A percentile compares a stretch with the other conserved stretches of the same genome.
Conservation (phyloP, 2,113 vertebrate species). For the Morphnarchus princeps region DNA sequence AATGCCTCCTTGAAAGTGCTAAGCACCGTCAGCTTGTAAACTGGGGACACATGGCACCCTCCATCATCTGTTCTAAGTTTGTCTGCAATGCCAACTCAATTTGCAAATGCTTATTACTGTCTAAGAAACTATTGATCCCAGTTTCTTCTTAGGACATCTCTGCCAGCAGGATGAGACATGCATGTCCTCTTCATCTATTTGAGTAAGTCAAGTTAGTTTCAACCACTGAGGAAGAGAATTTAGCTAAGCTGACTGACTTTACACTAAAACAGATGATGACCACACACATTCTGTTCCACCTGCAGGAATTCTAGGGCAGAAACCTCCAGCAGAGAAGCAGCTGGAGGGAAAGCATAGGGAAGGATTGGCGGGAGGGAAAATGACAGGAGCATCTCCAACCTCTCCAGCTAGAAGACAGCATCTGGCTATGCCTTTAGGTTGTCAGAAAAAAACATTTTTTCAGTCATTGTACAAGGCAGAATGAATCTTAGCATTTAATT, state of each 20-base stretch:
- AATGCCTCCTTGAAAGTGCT: background rate
- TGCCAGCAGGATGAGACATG: background rate
- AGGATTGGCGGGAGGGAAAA: background rate
- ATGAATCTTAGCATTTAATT: background rate
- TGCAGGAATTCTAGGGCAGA: slow-evolving; percentile 31
- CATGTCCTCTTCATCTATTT: background rate
- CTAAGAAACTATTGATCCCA: background rate
- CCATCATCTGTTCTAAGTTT: background rate
- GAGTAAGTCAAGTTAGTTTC: background rate
- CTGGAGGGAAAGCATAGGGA: background rate
- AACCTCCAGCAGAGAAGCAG: slow-evolving; percentile 49
- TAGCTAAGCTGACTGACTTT: background rate
- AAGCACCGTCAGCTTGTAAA: background rate
- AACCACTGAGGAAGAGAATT: background rate
- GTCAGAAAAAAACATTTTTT: background rate
- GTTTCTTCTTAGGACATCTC: background rate
- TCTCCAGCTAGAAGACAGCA: background rate
- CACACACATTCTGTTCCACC: slow-evolving; percentile 50
- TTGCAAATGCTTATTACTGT: background rate
- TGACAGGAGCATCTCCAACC: background rate
- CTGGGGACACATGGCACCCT: background rate
- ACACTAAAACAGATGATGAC: slow-evolving; percentile 12
- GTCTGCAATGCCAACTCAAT: background rate
- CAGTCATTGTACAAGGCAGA: background rate
- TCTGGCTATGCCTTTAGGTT: background rate